These are phyloP conservation scores for Corbicula japonica DNA, from an alignment of 2,888 invertebrate species.

Conservation along the genomic window DNA sequence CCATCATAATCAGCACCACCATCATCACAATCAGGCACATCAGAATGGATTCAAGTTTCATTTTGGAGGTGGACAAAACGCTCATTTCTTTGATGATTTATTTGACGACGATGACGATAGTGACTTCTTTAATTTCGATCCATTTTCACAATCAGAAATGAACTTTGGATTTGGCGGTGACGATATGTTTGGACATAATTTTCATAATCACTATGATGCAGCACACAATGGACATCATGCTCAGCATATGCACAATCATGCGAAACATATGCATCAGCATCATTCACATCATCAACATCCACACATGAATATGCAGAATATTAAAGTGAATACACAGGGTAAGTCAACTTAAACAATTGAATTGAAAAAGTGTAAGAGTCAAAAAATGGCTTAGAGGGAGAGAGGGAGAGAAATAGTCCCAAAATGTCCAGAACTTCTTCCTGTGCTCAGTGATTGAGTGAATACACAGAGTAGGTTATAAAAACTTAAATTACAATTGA, in stretches of 20 bases:
- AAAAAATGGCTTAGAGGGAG: no score
- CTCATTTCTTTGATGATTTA: constrained; percentile 83
- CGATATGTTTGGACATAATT: constrained; percentile 59
- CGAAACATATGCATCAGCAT: constrained; percentile 48
- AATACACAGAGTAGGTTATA: no score
- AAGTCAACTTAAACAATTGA: background rate
- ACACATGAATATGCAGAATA: constrained; percentile 49
- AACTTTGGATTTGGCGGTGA: constrained; percentile 71
- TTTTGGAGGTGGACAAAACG: constrained; percentile 65
- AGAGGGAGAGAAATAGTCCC: background rate
- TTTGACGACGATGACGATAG: constrained; percentile 83
- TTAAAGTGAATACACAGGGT: constrained; percentile 49
- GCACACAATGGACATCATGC: constrained; percentile 62
- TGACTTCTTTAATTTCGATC: constrained; percentile 82
- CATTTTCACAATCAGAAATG: constrained; percentile 82
- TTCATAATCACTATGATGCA: constrained; percentile 68
- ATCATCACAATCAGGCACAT: constrained; percentile 59
- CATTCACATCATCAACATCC: constrained; percentile 6
- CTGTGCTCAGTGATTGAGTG: background rate
- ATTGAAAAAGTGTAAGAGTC: no score
- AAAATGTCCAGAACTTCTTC: background rate
- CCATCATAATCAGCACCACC: constrained; percentile 70
- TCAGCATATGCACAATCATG: constrained; percentile 63
- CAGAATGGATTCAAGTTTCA: constrained; percentile 65
- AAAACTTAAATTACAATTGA: no score